These are phyloP conservation scores for Centrocercus urophasianus DNA, from an alignment of 2,113 vertebrate species.

Conservation along the genomic window DNA sequence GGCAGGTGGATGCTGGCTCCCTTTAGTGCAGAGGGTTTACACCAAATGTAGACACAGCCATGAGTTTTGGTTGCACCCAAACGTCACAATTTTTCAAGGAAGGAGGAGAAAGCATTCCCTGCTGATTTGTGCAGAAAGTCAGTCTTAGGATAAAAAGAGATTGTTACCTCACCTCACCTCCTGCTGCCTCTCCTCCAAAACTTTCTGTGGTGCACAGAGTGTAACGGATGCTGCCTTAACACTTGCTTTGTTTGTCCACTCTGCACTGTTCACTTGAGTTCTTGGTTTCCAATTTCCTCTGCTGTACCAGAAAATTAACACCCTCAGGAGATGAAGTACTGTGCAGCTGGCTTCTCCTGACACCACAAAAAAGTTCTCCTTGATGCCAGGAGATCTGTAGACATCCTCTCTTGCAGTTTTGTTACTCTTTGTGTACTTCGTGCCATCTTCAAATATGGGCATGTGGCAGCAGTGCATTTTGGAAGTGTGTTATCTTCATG, in stretches of 20 bases:
- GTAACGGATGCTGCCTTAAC: not conserved
- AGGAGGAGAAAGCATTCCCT: not conserved
- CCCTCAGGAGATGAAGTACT: not conserved
- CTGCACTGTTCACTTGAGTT: not conserved
- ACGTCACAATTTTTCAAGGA: not conserved
- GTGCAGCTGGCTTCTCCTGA: not conserved
- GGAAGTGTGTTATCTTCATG: not conserved
- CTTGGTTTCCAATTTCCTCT: conserved; percentile 31
- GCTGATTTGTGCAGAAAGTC: not conserved
- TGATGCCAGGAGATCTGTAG: not conserved
- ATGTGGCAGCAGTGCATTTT: not conserved
- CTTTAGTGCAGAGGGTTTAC: not conserved
- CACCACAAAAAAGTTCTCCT: not conserved
- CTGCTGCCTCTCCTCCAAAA: not conserved
- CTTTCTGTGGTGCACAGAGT: not conserved
- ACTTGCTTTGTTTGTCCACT: not conserved
- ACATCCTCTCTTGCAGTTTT: not conserved
- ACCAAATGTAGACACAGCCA: not conserved
- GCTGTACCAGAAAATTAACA: not conserved
- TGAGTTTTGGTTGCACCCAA: not conserved
- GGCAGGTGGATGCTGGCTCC: rapidly evolving
- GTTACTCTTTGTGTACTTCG: not conserved
- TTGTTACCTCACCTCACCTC: not conserved
- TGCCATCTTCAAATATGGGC: not conserved
- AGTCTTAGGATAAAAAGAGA: not conserved